Percentiles rank a stretch among this genome's conserved stretches.
Conservation (phyloP, 1,140 invertebrate species). For the Teleopsis dalmanni region DNA sequence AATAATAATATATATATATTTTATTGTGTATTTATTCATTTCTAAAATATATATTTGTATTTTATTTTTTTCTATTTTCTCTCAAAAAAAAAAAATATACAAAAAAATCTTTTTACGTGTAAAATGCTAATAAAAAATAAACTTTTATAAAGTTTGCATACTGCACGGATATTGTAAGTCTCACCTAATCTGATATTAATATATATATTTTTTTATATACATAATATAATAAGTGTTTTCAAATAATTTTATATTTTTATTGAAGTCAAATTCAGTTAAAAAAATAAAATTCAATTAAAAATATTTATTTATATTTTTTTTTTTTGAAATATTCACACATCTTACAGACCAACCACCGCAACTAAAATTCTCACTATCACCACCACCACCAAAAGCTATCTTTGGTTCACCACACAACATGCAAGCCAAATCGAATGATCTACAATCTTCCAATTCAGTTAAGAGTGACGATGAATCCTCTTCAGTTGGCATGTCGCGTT, state of each 20-base stretch:
- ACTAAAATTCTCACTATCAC: slow-evolving; percentile 40
- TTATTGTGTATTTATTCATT: slow-evolving; percentile 1
- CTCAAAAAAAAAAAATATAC: slow-evolving; percentile 7
- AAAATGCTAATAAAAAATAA: slow-evolving; percentile 14
- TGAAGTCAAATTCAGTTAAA: too few relatives aligned
- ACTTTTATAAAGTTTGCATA: slow-evolving; percentile 43
- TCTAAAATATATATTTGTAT: slow-evolving; percentile 6
- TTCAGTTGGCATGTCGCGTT: slow-evolving; percentile 2
- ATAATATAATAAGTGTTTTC: neutral
- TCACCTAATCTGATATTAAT: slow-evolving; percentile 8
- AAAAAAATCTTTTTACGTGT: slow-evolving; percentile 3
- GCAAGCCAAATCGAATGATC: slow-evolving; percentile 7
- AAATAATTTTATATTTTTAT: neutral
- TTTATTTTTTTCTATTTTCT: slow-evolving; percentile 9
- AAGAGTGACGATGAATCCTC: slow-evolving; percentile 11
- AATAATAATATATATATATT: neutral
- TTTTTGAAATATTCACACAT: too few relatives aligned
- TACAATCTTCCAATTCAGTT: slow-evolving; percentile 18
- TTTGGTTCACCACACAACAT: slow-evolving; percentile 15
- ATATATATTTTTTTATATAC: slow-evolving; percentile 2
- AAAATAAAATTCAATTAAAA: too few relatives aligned
- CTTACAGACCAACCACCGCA: slow-evolving; percentile 41
- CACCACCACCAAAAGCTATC: slow-evolving; percentile 34
- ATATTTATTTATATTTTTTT: too few relatives aligned
- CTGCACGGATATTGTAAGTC: slow-evolving; percentile 45